Conservation (phyloP, 1,140 invertebrate genomes). For the Lepidurus arcticus region DNA sequence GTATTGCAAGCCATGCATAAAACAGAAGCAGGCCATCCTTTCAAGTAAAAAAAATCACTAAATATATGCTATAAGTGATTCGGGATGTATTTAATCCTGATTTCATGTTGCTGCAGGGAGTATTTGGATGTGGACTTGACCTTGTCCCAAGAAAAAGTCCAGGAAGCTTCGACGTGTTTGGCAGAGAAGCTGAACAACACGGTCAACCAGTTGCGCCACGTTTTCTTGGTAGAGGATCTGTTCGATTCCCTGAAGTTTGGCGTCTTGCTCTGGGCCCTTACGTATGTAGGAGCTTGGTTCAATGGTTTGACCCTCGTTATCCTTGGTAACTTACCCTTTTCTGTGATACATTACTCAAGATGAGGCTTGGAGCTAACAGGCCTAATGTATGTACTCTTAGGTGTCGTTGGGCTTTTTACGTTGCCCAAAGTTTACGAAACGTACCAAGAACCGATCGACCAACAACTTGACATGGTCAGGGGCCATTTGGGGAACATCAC, state of each 20-base stretch:
- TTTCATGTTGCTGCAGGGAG: constrained; percentile 53
- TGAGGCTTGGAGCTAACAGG: constrained; percentile 24
- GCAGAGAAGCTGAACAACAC: constrained; percentile 77
- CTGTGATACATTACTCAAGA: background rate
- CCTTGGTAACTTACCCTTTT: constrained; percentile 61
- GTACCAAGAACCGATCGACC: constrained; percentile 94
- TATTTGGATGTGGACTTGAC: constrained; percentile 79
- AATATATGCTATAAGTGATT: background rate
- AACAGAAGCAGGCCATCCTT: constrained; percentile 92
- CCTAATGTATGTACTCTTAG: constrained; percentile 41
- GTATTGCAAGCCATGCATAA: constrained; percentile 94
- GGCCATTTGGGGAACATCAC: constrained; percentile 83
- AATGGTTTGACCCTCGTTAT: constrained; percentile 96
- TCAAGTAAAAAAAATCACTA: constrained; percentile 70
- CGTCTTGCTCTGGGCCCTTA: constrained; percentile 85
- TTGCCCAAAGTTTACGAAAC: constrained; percentile 96
- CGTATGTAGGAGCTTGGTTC: constrained; percentile 94
- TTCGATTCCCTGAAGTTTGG: constrained; percentile 93
- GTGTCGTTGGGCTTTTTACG: constrained; percentile 85
- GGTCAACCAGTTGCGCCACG: constrained; percentile 71
- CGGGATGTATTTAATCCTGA: background rate
- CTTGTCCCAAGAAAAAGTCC: constrained; percentile 78
- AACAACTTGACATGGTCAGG: constrained; percentile 79
- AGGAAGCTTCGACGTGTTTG: constrained; percentile 72
- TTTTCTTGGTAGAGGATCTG: constrained; percentile 93